Base-by-base conservation (phyloP, 2,113 vertebrate genomes). In the Phrynosoma platyrhinos region DNA sequence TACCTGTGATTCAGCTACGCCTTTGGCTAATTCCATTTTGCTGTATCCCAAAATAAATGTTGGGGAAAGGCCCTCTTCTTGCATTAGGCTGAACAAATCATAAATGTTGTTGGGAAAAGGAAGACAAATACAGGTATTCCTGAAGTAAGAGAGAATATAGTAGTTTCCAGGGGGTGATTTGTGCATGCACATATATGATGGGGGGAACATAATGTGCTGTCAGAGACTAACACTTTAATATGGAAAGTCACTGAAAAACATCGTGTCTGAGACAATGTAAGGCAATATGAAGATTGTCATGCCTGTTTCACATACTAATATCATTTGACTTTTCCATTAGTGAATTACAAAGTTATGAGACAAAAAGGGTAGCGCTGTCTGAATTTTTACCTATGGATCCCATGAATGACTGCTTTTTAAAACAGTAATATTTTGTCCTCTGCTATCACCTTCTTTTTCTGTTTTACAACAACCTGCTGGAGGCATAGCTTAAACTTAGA, bases 1-100 rank as follows among this genome's bases (percentile, higher is more conserved):
- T 71, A 27, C 52, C 86, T 91, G 88, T 95, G 94, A 95, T 58
- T 95, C 94, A 80, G 4, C 53, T 27, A 92, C 86, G 88, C 91
- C 93, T 96, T 88, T 84, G 90, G 64, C 85, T 90, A 79, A 86
- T 91, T 92, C 87, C 84, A 93, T 94, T 90, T 36, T 62, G 52
- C 12, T 30, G 25, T 6, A 42, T 76, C 58, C 82, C 21, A 79
- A 79, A 74, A 82, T 69, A 79, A 62, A 62, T 62, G 14, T 68
- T 55, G 30, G 40, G 20, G 77, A 27, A 32, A 53, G 0, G 47
- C 77, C 40, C 20, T 89, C 83, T 91, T 89, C 62, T 86, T 62
- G 53, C 86, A 76, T 30, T 66, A 1, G 0, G 27, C 32, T 25
- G 25, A 62, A 84, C 0, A n/a, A 62, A 72, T 52, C 82, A 25